phyloP scores from a whole-genome alignment of 2,113 vertebrate genomes.

The Prietella phreatophila region DNA sequence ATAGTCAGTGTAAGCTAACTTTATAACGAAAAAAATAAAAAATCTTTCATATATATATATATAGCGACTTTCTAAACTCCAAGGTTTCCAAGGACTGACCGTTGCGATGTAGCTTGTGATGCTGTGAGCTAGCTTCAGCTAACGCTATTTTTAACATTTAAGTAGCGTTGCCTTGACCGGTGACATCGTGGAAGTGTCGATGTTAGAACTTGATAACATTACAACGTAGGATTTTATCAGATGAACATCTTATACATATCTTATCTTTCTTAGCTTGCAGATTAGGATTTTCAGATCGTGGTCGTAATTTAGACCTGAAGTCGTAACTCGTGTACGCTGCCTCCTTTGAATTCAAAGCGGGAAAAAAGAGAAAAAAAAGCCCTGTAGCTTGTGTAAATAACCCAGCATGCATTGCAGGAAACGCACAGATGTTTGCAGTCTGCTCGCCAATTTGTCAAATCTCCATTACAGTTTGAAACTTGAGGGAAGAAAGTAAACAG shows the following conservation, averaged over 20 bases:
- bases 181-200: not conserved
- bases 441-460: slow-evolving; percentile 59
- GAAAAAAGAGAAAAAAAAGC: not conserved
- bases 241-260: not conserved
- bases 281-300: not conserved
- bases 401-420: slow-evolving; percentile 35
- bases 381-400: slow-evolving; percentile 54
- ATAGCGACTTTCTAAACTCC: not conserved
- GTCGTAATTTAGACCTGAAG: not conserved
- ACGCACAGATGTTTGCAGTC: slow-evolving; percentile 51
- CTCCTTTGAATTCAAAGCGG: not conserved
- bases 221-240: not conserved
- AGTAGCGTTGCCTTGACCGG: not conserved
- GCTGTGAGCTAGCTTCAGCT: not conserved
- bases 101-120: not conserved
- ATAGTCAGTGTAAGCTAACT: not conserved
- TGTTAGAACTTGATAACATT: not conserved
- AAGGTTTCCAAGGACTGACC: too few species aligned
- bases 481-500: slow-evolving; percentile 8
- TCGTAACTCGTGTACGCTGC: too few species aligned
- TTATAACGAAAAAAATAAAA: too few species aligned
- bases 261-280: too few species aligned
- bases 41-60: too few species aligned
- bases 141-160: not conserved
- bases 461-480: slow-evolving; percentile 21